A percentile compares a stretch with the other conserved stretches of the same genome.
Conservation (phyloP, 2,113 vertebrate genomes). For the Oplegnathus fasciatus region DNA sequence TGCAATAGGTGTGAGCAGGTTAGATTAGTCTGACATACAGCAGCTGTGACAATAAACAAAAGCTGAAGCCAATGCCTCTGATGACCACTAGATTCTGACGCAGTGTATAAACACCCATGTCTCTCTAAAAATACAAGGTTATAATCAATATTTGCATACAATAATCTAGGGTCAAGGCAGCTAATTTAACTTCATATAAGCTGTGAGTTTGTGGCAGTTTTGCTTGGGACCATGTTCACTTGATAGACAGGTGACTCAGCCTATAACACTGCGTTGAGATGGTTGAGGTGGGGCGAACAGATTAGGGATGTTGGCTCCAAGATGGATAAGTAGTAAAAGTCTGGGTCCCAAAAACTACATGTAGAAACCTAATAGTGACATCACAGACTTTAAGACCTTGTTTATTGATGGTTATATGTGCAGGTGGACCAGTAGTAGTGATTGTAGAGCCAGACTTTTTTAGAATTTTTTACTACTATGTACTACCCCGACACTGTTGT, state of each 20-base stretch:
- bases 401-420: background rate
- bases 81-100: background rate
- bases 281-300: background rate
- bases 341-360: background rate
- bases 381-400: background rate
- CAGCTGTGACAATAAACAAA: background rate
- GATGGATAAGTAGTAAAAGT: background rate
- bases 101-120: background rate
- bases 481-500: too few species aligned
- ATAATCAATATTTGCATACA: background rate
- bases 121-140: background rate
- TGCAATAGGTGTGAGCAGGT: background rate
- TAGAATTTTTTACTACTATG: too few species aligned
- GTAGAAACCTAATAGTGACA: background rate
- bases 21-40: slow-evolving; percentile 5
- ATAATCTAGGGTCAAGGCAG: background rate
- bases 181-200: background rate
- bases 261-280: background rate
- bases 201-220: background rate
- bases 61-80: background rate
- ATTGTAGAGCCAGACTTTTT: background rate
- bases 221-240: background rate
- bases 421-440: background rate
- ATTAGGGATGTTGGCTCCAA: background rate
- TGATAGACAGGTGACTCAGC: background rate